Evolutionary conservation across 92 coral and sea anemone species (phyloP), one percentile per base, ranked within the genome.

Genomic region (Plumapathes pennacea): DNA sequence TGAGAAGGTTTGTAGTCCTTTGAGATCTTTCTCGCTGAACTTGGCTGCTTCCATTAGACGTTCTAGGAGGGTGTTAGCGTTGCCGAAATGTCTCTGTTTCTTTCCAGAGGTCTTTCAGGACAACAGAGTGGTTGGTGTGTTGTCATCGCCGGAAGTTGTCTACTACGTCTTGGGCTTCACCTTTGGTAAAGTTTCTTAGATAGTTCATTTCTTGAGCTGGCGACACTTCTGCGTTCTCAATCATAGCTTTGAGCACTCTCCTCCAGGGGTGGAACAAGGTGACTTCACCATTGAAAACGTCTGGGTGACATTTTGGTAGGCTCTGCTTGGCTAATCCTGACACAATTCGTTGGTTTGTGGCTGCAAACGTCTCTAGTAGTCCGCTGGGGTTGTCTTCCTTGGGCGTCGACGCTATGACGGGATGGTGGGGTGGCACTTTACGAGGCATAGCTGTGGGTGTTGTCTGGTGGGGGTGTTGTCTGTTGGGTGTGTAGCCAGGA

Each of bases 181-280:
- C 81, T 22, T 39, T 53, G 0, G 65, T 74, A 42, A 63, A 74
- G 25, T 47, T 21, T 10, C 77, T 46, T 1, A 69, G 56, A 23
- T 74, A 65, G 22, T 53, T 66, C 5, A 74, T 41, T 50, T 74
- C 81, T 65, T 64, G 82, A 20, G 64, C 11, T 4, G 81, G 64
- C 10, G 67, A 38, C 7, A 76, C 62, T 19, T 67, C 51, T 23
- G 85, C 79, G 11, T 77, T 57, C 27, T 23, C 40, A 5, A 60
- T 52, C 78, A 69, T 69, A 5, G 79, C 78, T 25, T 69, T 52
- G 26, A 77, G 69, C 17, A 78, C 13, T 4, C 15, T 60, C 47
- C 69, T 77, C 84, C 65, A 77, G 24, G 84, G 84, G 17, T 77
- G 84, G 50, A 77, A 77, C 17, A 77, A 64, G 10, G 78, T 77